Base-by-base conservation (phyloP, 2,113 vertebrate species). In the Siniperca knerii region DNA sequence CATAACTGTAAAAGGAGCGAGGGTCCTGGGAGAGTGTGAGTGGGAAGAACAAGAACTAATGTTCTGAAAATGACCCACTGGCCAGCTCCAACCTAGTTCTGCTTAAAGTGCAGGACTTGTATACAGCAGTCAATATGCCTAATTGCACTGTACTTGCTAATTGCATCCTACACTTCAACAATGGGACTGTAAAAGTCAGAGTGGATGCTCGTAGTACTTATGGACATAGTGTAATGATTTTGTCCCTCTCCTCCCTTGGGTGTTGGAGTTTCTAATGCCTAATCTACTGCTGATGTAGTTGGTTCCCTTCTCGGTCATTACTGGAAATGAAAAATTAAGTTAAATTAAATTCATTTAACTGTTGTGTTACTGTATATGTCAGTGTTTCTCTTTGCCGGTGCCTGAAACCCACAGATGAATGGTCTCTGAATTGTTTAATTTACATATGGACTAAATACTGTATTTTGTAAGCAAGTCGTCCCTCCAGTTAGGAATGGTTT, bases 91-190 rank as follows among this genome's bases (percentile, higher is more conserved):
- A 72, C 76, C 68, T 70, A 75, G 40, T 80, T 79, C 84, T 90
- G 84, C 79, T 85, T 87, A 75, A 89, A 89, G 84, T 87, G 77
- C 77, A 78, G 82, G 65, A 78, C 71, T 86, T 82, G 71, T 66
- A 70, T 76, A 75, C 87, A 79, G 81, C 83, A 90, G 85, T 91
- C 91, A 92, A 85, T 90, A 91, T 58, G 75, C 84, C 85, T 93
- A 92, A 95, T 95, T 94, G 91, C 80, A 85, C 78, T 87, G 73
- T 83, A 90, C 82, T 83, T 80, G 66, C 81, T 75, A 92, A 87
- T 60, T 62, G 68, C 78, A 58, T 81, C 81, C 86, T 64, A 46
- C 62, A 81, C 76, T 69, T 79, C 46, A 91, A 82, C 84, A 35
- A 40, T 42, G 84, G 85, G 84, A 73, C 88, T 81, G 57, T 89